A percentile compares a stretch with the other conserved stretches of the same genome.
Evolutionary conservation across 2,888 invertebrate genomes (phyloP).

Genomic region (Ypsolopha sequella): DNA sequence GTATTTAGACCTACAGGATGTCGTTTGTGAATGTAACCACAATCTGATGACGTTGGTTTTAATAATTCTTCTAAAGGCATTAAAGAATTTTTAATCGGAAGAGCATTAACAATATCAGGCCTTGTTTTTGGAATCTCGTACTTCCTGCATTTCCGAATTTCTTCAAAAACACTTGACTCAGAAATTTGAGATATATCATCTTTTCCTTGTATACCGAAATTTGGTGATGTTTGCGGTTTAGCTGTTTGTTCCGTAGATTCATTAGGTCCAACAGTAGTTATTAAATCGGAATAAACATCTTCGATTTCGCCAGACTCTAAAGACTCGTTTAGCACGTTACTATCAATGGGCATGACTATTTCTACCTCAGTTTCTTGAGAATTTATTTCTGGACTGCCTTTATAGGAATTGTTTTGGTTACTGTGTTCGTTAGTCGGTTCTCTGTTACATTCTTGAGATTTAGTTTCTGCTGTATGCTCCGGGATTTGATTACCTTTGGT

Average conservation of each 20-base stretch:
- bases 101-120: no score
- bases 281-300: slow-evolving; percentile 2
- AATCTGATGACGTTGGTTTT: no score
- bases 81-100: no score
- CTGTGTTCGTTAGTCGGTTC: neutral
- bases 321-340: slow-evolving; percentile 10
- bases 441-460: neutral
- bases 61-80: no score
- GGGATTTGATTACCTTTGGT: no score
- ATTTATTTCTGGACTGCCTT: neutral
- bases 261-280: slow-evolving; percentile 4
- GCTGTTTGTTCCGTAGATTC: slow-evolving; percentile 3
- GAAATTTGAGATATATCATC: no score
- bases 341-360: neutral
- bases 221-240: slow-evolving; percentile 3
- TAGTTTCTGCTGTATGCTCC: neutral
- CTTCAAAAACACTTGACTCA: no score
- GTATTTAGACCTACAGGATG: no score
- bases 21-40: no score
- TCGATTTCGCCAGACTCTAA: slow-evolving; percentile 31
- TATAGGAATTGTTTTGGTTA: neutral
- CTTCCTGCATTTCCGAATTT: no score
- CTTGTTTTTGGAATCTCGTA: no score
- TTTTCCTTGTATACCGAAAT: no score
- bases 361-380: neutral